Conservation (phyloP, 2,888 invertebrate genomes). For the Achlya flavicornis region DNA sequence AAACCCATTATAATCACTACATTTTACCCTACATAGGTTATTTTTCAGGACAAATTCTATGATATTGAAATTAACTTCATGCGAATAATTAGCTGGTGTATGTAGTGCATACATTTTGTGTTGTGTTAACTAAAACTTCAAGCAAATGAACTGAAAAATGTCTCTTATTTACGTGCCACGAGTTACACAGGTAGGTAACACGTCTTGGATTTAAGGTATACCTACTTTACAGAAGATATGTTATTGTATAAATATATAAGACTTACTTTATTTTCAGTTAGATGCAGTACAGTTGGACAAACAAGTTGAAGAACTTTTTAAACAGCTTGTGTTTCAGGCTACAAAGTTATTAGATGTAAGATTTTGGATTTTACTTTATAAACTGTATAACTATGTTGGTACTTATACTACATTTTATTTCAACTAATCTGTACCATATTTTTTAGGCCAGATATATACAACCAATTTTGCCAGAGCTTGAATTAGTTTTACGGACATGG, state of each 20-base stretch:
- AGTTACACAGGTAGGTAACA: constrained; percentile 65
- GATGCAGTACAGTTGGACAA: constrained; percentile 92
- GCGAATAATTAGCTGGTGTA: too few relatives aligned
- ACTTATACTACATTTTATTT: too few relatives aligned
- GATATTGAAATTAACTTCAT: too few relatives aligned
- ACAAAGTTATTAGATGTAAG: constrained; percentile 87
- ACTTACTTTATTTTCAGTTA: constrained; percentile 73
- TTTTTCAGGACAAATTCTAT: too few relatives aligned
- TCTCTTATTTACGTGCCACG: constrained; percentile 70
- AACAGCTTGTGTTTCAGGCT: constrained; percentile 85
- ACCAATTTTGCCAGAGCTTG: constrained; percentile 87
- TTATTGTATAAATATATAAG: background rate
- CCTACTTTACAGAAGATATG: background rate
- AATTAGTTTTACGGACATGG: constrained; percentile 86
- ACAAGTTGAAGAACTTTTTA: constrained; percentile 89
- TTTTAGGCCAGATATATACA: constrained; percentile 85
- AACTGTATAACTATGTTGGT: too few relatives aligned
- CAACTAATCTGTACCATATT: constrained; percentile 12
- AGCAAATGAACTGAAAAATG: constrained; percentile 43
- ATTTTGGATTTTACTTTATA: background rate
- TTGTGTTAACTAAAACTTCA: too few relatives aligned
- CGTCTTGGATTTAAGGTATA: background rate
- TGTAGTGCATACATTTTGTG: too few relatives aligned
- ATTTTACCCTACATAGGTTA: too few relatives aligned
- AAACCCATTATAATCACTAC: too few relatives aligned